Percentiles rank a stretch among this genome's conserved stretches.
Evolutionary conservation across 2,113 vertebrate genomes (phyloP).

Genomic region (Poeciliopsis occidentalis): DNA sequence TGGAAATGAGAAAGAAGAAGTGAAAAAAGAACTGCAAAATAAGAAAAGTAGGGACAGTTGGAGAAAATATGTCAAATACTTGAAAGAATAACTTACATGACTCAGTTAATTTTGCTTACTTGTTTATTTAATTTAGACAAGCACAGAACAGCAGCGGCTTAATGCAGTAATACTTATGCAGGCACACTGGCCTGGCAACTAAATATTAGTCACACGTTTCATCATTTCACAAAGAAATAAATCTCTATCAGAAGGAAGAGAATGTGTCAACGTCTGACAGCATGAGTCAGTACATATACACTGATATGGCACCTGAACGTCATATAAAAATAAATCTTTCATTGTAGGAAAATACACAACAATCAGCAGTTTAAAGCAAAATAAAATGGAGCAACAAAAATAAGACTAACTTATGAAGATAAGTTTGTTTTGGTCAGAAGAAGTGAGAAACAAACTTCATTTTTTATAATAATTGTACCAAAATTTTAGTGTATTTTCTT

Average conservation of each 20-base stretch:
- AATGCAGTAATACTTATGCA: constrained; percentile 79
- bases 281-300: constrained; percentile 83
- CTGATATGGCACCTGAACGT: constrained; percentile 82
- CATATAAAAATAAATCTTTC: constrained; percentile 78
- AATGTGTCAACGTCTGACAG: constrained; percentile 58
- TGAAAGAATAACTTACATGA: not conserved
- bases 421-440: constrained; percentile 10
- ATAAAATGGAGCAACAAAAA: constrained; percentile 15
- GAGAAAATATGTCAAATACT: no score
- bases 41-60: no score
- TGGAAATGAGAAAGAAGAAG: no score
- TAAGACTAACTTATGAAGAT: constrained; percentile 1
- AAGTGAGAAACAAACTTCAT: not conserved
- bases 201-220: constrained; percentile 81
- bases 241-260: constrained; percentile 51
- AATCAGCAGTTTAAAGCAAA: constrained; percentile 41
- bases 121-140: constrained; percentile 60
- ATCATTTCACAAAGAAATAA: constrained; percentile 77
- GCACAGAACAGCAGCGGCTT: constrained; percentile 25
- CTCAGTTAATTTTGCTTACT: not conserved
- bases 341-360: constrained; percentile 59
- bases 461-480: not conserved
- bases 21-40: no score
- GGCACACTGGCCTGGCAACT: constrained; percentile 84
- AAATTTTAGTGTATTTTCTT: not conserved